Percentiles rank a stretch among this genome's conserved stretches.
Evolutionary conservation across 2,888 invertebrate species (phyloP).

Genomic region (Drosophila niveifrons): DNA sequence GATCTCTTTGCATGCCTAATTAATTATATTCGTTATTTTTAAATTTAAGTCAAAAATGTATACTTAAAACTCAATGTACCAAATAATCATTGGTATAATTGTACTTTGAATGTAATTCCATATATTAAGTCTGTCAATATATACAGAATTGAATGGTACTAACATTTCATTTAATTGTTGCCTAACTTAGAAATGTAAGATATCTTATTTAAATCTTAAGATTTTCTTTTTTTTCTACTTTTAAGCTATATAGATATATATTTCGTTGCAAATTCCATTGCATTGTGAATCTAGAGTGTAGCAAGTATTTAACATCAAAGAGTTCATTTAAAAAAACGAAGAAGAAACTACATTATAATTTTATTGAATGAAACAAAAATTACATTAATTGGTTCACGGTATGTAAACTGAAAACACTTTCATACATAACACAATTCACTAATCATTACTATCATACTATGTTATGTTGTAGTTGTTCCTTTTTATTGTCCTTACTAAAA

Average conservation of each 20-base stretch:
- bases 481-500: background rate
- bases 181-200: constrained; percentile 11
- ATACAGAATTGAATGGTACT: background rate
- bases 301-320: constrained; percentile 35
- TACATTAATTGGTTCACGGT: constrained; percentile 57
- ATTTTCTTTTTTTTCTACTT: constrained; percentile 32
- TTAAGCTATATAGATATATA: constrained; percentile 33
- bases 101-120: too few species aligned
- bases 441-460: constrained; percentile 4
- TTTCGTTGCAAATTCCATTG: constrained; percentile 30
- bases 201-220: constrained; percentile 18
- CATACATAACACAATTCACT: background rate
- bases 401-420: constrained; percentile 42
- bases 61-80: background rate
- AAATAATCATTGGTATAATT: background rate
- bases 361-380: constrained; percentile 19
- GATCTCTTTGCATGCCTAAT: background rate
- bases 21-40: background rate
- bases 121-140: background rate
- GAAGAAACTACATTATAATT: constrained; percentile 22
- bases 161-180: constrained; percentile 15
- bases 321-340: constrained; percentile 15
- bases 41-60: background rate
- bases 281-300: constrained; percentile 37
- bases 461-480: constrained; percentile 13